Percentiles rank a stretch among this genome's conserved stretches.
phyloP scores from a whole-genome alignment of 2,113 vertebrate species.

The Xiphophorus couchianus region DNA sequence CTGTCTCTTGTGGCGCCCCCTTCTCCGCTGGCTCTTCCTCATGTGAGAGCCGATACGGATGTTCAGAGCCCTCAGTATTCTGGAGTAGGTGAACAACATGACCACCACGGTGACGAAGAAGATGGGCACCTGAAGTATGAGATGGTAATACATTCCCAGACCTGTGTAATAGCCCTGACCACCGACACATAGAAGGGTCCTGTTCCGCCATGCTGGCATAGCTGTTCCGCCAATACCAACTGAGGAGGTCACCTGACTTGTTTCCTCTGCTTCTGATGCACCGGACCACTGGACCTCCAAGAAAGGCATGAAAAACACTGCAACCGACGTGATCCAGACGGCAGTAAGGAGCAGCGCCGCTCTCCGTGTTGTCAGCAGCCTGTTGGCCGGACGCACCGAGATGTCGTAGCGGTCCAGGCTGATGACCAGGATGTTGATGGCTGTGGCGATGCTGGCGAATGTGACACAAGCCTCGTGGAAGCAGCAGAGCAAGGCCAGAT shows the following conservation, averaged over 20 bases:
- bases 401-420: conserved; percentile 84
- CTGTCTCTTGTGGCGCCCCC: conserved; percentile 48
- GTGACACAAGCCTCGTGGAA: conserved; percentile 85
- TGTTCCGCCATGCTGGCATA: conserved; percentile 71
- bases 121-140: conserved; percentile 84
- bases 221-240: conserved; percentile 14
- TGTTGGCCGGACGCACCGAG: conserved; percentile 81
- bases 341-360: conserved; percentile 75
- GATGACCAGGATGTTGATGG: conserved; percentile 83
- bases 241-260: conserved; percentile 24
- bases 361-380: conserved; percentile 78
- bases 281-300: conserved; percentile 79
- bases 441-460: conserved; percentile 82
- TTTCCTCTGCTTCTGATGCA: conserved; percentile 38
- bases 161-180: conserved; percentile 69
- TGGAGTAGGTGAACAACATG: conserved; percentile 83
- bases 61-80: conserved; percentile 84
- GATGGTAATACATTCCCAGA: conserved; percentile 76
- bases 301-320: conserved; percentile 83
- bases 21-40: conserved; percentile 71
- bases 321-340: conserved; percentile 80
- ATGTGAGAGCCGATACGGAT: conserved; percentile 84
- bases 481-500: conserved; percentile 81
- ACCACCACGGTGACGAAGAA: conserved; percentile 81
- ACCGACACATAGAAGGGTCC: conserved; percentile 79